Conservation (phyloP, 2,797 vertebrate genomes). For the Tokudaia tokunoshimensis region DNA sequence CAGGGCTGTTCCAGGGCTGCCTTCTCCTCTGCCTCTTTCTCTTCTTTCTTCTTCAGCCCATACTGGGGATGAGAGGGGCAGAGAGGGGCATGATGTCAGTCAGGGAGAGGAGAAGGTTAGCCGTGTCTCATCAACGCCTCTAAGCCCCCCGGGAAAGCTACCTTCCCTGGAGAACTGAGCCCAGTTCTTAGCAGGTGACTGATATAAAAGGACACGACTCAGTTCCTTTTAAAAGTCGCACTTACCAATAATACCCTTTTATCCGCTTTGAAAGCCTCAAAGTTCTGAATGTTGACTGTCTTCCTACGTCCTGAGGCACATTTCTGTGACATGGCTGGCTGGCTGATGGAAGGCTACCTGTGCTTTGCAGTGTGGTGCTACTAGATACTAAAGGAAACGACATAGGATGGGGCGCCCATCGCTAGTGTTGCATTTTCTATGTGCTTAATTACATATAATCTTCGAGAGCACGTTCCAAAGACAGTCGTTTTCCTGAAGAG, state of each 20-base stretch:
- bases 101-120: not conserved
- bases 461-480: not conserved
- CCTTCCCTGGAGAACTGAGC: not conserved
- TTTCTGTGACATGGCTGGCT: not conserved
- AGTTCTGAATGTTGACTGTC: not conserved
- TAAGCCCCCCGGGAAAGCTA: not conserved
- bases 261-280: not conserved
- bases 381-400: not conserved
- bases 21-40: slow-evolving; percentile 99
- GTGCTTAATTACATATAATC: not conserved
- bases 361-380: accelerated
- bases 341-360: not conserved
- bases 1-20: slow-evolving; percentile 98
- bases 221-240: not conserved
- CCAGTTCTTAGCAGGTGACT: not conserved
- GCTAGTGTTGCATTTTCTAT: accelerated
- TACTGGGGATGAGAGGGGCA: slow-evolving; percentile 89
- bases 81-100: accelerated
- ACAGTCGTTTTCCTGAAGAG: not conserved
- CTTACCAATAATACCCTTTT: not conserved
- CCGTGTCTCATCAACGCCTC: not conserved
- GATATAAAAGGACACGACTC: accelerated
- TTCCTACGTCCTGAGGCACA: not conserved
- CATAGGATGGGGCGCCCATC: accelerated
- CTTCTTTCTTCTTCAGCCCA: slow-evolving; percentile 99